phyloP scores from a whole-genome alignment of 2,797 vertebrate genomes.

The Pelochelys cantorii region DNA sequence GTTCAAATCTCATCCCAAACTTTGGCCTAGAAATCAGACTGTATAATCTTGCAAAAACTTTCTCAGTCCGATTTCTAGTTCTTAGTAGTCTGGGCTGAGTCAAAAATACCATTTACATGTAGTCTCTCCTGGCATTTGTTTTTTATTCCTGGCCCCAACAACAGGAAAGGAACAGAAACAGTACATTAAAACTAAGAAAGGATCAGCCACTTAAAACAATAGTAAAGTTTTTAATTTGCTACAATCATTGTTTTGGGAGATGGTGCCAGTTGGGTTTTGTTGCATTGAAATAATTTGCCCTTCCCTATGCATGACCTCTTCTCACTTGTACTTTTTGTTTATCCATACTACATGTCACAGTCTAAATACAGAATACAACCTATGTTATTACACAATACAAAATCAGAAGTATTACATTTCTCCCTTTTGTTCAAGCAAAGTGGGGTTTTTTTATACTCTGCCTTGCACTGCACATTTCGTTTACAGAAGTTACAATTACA shows the following conservation, averaged over 20 bases:
- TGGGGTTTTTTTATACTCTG: neutral
- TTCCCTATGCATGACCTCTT: neutral
- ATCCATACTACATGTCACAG: slow-evolving; percentile 11
- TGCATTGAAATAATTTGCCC: neutral
- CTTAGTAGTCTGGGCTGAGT: neutral
- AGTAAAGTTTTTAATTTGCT: neutral
- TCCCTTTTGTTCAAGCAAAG: slow-evolving; percentile 11
- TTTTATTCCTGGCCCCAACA: neutral
- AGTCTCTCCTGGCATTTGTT: neutral
- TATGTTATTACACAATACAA: neutral
- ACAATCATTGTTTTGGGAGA: neutral
- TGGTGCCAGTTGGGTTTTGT: neutral
- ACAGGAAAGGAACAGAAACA: neutral
- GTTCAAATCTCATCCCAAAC: neutral
- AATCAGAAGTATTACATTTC: neutral
- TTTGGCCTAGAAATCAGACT: neutral
- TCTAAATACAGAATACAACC: slow-evolving; percentile 23
- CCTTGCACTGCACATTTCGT: neutral
- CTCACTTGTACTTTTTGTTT: slow-evolving; percentile 11
- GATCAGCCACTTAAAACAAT: neutral
- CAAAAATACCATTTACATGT: neutral
- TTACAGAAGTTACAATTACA: neutral
- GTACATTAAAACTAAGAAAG: neutral
- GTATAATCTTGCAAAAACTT: neutral
- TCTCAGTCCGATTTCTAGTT: neutral